Base-by-base conservation (phyloP, 2,113 vertebrate species). In the Sebastes schlegelii region DNA sequence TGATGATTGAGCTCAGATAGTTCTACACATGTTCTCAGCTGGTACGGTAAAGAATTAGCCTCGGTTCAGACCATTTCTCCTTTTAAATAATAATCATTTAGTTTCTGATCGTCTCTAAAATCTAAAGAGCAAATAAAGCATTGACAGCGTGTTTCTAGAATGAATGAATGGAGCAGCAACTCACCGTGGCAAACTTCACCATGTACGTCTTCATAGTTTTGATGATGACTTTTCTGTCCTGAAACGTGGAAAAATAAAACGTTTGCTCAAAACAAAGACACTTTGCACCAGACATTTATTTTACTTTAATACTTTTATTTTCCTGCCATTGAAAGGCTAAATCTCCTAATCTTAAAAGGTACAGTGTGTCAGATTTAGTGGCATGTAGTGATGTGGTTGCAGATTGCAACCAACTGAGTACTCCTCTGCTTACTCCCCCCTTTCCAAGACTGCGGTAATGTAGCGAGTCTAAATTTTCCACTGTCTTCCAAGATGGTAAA, bases 131-230 rank as follows among this genome's bases (percentile, higher is more conserved):
- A 5, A 9, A 43, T 21, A 4, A 21, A 9, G 23, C 1, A 11
- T 0, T 5, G 34, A 6, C 16, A n/a, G 43, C 21, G 43, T 17
- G 8, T 11, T 54, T 16, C 10, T 17, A 40, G 45, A 13, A 6
- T 23, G 42, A 57, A 49, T 63, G 6, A 9, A 40, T 1, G 4
- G 6, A 51, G 9, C 23, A 16, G 16, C 10, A 46, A 88, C 97
- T 96, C 94, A 99, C 98, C 75, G 73, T 99, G 66, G 98, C 97
- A 90, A 98, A 96, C 92, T 99, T 99, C 88, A 96, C 96, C 89
- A 99, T 86, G 5, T 97, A 99, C 0, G 96, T 97, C 95, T 99
- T 99, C 98, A 99, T 97, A 6, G 98, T 99, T 95, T 99, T 99
- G 86, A 99, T 95, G 79, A 99, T 97, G 9, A 99, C 91, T 93